These are phyloP conservation scores for Trichopria drosophilae DNA, from an alignment of 2,888 invertebrate genomes.

Conservation along the genomic window DNA sequence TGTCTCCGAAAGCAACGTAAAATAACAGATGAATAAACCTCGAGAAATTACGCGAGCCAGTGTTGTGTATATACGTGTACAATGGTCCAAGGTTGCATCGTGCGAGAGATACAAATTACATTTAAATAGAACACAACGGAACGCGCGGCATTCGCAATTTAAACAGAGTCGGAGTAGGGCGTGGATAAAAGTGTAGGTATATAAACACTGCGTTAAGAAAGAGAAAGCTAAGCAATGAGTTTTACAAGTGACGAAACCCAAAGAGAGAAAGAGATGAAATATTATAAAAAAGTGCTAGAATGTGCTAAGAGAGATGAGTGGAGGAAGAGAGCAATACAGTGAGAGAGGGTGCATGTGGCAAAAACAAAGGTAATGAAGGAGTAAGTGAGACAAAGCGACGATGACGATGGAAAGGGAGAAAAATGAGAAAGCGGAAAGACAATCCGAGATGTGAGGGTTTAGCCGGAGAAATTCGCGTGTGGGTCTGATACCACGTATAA, in stretches of 20 bases:
- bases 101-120: constrained; percentile 54
- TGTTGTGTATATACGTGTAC: too few relatives aligned
- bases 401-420: constrained; percentile 19
- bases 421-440: constrained; percentile 23
- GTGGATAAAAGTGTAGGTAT: constrained; percentile 14
- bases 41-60: too few relatives aligned
- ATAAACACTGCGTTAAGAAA: constrained; percentile 10
- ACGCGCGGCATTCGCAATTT: constrained; percentile 58
- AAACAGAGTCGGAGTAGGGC: constrained; percentile 38
- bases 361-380: neutral
- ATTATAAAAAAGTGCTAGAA: constrained; percentile 15
- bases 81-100: too few relatives aligned
- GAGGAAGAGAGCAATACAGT: constrained; percentile 25
- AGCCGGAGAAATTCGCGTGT: constrained; percentile 14
- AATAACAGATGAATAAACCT: too few relatives aligned
- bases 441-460: constrained; percentile 22
- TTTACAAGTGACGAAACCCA: neutral
- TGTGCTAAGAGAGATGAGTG: constrained; percentile 18
- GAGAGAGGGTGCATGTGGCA: constrained; percentile 9
- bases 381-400: neutral
- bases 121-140: constrained; percentile 55
- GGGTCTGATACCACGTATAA: constrained; percentile 44
- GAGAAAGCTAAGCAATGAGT: constrained; percentile 6
- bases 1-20: too few relatives aligned
- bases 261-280: neutral